A percentile compares a stretch with the other conserved stretches of the same genome.
Conservation (phyloP, 2,888 invertebrate genomes). For the Pyrrhosoma nymphula region DNA sequence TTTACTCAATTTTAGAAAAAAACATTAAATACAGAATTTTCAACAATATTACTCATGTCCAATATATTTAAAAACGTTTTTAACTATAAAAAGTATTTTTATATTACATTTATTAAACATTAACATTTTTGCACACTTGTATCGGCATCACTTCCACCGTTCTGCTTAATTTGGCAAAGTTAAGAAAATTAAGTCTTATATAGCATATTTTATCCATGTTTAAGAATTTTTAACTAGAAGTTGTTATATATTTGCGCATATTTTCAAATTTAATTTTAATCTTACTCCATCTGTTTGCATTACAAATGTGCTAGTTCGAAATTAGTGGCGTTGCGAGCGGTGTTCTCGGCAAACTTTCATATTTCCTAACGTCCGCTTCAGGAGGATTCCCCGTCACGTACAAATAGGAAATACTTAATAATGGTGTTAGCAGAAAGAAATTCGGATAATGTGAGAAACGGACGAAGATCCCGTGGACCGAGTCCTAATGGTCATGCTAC, state of each 20-base stretch:
- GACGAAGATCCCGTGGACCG: slow-evolving; percentile 93
- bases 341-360: slow-evolving; percentile 50
- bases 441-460: slow-evolving; percentile 90
- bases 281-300: neutral
- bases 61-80: neutral
- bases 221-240: neutral
- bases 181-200: neutral
- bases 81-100: neutral
- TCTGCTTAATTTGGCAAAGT: neutral
- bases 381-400: neutral
- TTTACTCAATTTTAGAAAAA: too few species aligned
- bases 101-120: neutral
- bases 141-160: neutral
- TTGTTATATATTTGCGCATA: neutral
- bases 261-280: neutral
- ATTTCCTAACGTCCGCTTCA: slow-evolving; percentile 36
- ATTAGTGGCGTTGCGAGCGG: slow-evolving; percentile 41
- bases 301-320: slow-evolving; percentile 19
- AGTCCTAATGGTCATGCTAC: slow-evolving; percentile 93
- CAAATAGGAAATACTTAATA: slow-evolving; percentile 74
- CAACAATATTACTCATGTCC: neutral
- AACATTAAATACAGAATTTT: neutral
- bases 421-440: slow-evolving; percentile 96
- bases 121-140: slow-evolving; percentile 23
- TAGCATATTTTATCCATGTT: neutral